Base-by-base conservation (phyloP, 2,113 vertebrate genomes). In the Lycocorax pyrrhopterus region DNA sequence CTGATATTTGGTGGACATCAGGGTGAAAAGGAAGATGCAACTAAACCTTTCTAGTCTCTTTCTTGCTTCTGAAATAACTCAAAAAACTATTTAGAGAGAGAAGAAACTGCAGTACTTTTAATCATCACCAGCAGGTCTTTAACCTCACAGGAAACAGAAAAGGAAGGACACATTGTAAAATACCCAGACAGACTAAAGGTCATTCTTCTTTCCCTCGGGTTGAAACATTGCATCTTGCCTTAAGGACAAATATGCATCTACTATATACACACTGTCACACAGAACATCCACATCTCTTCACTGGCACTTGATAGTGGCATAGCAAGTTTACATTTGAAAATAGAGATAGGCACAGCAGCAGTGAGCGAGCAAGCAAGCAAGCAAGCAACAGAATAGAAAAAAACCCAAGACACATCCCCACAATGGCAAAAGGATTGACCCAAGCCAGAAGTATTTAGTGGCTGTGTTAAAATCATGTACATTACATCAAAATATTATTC, bases 131-230 rank as follows among this genome's bases (percentile, higher is more conserved):
- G 63, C 79, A 90, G 95, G 83, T 95, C 94, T 94, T 97, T 93
- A 97, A 93, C 92, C 90, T 93, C 85, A 90, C 92, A 95, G 94
- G 95, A 96, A 96, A 95, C 85, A 93, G 94, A 95, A 95, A 52
- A 96, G 94, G 90, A 95, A 94, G 92, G 93, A 92, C 75, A 88
- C 60, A 52, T 68, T 92, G 72, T 96, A 95, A 96, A 94, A 90
- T 78, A 94, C 47, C 68, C 87, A 93, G 95, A 83, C 82, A 88
- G 85, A 91, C 60, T 86, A 96, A 96, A 96, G 96, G 94, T 96
- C 88, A 92, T 84, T 92, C 80, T 93, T 89, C 91, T 92, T 86
- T 85, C 88, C 46, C 82, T 92, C 6, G 9, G 82, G 93, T 92
- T 92, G 72, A 95, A 95, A 90, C 90, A 67, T 5, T 69, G 75